A percentile compares a stretch with the other conserved stretches of the same genome.
Evolutionary conservation across 2,797 vertebrate genomes (phyloP).

Genomic region (Scarus forsteni): DNA sequence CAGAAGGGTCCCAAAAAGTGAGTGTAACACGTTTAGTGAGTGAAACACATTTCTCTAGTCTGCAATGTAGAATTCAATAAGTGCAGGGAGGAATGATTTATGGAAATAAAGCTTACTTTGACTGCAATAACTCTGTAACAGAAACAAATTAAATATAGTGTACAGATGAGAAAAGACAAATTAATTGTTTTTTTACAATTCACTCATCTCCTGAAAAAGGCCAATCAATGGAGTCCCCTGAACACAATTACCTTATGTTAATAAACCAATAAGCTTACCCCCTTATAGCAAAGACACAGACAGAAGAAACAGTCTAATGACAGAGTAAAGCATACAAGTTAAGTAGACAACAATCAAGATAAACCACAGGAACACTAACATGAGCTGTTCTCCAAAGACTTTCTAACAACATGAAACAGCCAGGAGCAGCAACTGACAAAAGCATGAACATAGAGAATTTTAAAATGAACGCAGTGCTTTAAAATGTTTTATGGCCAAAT

Average conservation of each 20-base stretch:
- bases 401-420: slow-evolving; percentile 24
- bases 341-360: slow-evolving; percentile 24
- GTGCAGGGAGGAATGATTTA: no score
- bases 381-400: not conserved
- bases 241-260: slow-evolving; percentile 18
- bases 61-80: no score
- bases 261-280: slow-evolving; percentile 27
- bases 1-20: no score
- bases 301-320: slow-evolving; percentile 25
- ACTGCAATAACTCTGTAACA: no score
- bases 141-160: not conserved
- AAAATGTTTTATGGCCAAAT: slow-evolving; percentile 29
- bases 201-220: not conserved
- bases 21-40: no score
- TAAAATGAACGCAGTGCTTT: slow-evolving; percentile 20
- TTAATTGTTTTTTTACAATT: no score
- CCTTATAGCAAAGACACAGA: slow-evolving; percentile 18
- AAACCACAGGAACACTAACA: slow-evolving; percentile 43
- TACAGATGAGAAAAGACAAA: slow-evolving; percentile 2
- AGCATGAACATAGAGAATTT: slow-evolving; percentile 27
- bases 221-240: slow-evolving; percentile 35
- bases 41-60: no score
- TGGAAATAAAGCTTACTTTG: no score
- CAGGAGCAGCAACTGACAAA: slow-evolving; percentile 23
- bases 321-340: not conserved